Percentiles rank a stretch among this genome's conserved stretches.
phyloP scores from a whole-genome alignment of 2,888 invertebrate genomes.

The Calameuta filiformis region DNA sequence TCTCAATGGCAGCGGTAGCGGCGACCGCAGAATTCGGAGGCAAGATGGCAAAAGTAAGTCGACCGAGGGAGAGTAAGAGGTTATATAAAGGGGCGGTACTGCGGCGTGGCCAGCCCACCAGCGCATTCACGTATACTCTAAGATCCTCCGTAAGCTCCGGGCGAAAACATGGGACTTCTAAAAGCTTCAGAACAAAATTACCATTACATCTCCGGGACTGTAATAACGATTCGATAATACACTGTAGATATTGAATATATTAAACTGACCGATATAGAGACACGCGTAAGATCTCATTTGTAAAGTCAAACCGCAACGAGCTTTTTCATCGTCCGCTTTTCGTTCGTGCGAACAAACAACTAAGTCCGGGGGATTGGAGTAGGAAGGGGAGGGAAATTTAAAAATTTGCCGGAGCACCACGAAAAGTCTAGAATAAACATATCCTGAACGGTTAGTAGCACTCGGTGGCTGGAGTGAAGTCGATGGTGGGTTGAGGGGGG shows the following conservation, averaged over 20 bases:
- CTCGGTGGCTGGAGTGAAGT: not conserved
- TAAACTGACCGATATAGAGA: not conserved
- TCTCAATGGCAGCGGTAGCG: constrained; percentile 13
- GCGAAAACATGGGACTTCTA: constrained; percentile 2
- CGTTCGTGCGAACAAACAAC: not conserved
- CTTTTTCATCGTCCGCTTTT: not conserved
- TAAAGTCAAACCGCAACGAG: not conserved
- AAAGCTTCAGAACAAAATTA: not conserved
- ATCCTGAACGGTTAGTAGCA: constrained; percentile 59
- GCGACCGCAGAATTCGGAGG: constrained; percentile 58
- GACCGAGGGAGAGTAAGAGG: constrained; percentile 34
- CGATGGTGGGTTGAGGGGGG: constrained; percentile 15
- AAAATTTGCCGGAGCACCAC: constrained; percentile 49
- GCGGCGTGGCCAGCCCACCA: constrained; percentile 59
- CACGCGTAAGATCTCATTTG: not conserved
- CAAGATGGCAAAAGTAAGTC: constrained; percentile 64
- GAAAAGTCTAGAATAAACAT: constrained; percentile 57
- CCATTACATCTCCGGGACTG: not conserved
- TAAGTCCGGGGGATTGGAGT: not conserved
- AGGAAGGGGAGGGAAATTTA: constrained; percentile 38
- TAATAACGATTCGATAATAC: not conserved
- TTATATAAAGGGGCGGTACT: constrained; percentile 55
- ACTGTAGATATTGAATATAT: not conserved
- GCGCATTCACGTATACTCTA: constrained; percentile 53
- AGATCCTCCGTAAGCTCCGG: not conserved